A percentile compares a stretch with the other conserved stretches of the same genome.
phyloP scores from a whole-genome alignment of 2,113 vertebrate species.

The Dromiciops gliroides region DNA sequence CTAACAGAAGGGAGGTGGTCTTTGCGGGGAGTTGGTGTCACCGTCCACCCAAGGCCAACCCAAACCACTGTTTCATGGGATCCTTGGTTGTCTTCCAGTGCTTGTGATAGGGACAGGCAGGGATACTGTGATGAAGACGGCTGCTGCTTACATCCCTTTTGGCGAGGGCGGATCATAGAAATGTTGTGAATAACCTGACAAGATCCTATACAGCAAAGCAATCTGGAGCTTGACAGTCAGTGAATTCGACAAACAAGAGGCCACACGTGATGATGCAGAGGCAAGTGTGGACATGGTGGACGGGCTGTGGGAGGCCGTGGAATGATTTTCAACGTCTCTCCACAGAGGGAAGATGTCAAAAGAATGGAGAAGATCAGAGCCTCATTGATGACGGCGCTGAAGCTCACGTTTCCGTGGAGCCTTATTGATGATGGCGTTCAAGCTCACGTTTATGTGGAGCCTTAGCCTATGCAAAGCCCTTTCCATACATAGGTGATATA shows the following conservation, averaged over 20 bases:
- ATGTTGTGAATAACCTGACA: background rate
- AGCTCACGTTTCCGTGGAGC: background rate
- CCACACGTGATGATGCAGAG: background rate
- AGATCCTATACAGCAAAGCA: background rate
- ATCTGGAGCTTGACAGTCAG: background rate
- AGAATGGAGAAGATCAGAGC: background rate
- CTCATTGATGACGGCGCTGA: background rate
- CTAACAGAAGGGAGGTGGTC: background rate
- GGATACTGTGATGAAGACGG: too few relatives aligned
- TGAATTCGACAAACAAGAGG: background rate
- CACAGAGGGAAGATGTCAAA: background rate
- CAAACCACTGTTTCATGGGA: background rate
- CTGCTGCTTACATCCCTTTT: background rate
- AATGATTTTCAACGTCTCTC: background rate
- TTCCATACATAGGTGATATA: background rate
- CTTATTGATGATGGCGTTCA: background rate
- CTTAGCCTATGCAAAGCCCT: background rate
- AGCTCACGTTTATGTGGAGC: background rate
- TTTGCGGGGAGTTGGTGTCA: background rate
- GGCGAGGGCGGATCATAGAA: background rate
- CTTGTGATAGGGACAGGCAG: too few relatives aligned
- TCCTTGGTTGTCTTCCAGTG: too few relatives aligned
- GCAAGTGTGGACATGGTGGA: background rate
- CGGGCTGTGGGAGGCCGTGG: too few relatives aligned
- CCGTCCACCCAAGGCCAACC: too few relatives aligned